Evolutionary conservation across 2,113 vertebrate species (phyloP).

Genomic region (Chloropsis cyanopogon): DNA sequence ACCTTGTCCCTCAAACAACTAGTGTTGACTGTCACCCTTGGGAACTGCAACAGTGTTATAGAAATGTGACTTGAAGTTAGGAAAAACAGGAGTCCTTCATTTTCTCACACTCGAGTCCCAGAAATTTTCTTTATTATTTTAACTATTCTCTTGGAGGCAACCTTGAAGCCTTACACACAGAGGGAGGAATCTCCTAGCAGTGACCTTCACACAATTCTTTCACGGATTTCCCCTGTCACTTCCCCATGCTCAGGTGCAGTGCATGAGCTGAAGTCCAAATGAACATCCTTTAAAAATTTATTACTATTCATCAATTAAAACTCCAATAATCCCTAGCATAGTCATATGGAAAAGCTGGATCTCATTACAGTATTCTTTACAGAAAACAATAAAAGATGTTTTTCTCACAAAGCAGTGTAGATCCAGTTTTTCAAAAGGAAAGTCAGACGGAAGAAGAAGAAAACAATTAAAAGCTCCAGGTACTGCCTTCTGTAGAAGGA

Average conservation of each 20-base stretch:
- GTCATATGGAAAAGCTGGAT: neutral
- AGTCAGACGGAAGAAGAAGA: neutral
- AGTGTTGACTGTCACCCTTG: neutral
- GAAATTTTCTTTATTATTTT: neutral
- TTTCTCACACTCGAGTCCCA: neutral
- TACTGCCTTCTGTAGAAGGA: neutral
- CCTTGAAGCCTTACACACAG: neutral
- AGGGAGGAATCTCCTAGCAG: neutral
- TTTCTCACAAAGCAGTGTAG: neutral
- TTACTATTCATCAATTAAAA: neutral
- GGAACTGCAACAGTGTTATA: neutral
- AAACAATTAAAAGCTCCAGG: conserved; percentile 41
- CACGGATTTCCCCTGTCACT: neutral
- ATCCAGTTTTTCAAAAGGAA: neutral
- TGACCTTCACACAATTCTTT: neutral
- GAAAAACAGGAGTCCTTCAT: neutral
- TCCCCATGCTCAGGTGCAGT: neutral
- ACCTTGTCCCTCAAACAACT: neutral
- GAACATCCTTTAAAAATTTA: neutral
- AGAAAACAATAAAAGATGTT: neutral
- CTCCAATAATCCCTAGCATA: neutral
- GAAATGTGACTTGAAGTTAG: neutral
- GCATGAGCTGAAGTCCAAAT: neutral
- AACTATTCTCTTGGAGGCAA: neutral
- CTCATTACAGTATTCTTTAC: neutral